These are phyloP conservation scores for Sprattus sprattus DNA, from an alignment of 2,113 vertebrate genomes.

Conservation along the genomic window DNA sequence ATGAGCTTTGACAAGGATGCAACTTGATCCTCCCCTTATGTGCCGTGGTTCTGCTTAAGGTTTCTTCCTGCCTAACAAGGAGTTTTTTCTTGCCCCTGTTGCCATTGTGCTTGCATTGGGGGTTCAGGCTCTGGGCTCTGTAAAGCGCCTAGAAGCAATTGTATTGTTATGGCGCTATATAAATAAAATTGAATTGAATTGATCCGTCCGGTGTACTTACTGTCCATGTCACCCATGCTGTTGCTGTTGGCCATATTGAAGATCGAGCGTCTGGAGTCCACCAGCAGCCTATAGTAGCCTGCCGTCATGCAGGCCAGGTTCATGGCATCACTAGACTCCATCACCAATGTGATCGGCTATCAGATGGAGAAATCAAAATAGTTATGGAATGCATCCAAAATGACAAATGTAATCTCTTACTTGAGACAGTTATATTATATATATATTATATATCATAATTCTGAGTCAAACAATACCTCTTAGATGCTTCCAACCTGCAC, in stretches of 20 bases:
- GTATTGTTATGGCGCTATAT: too few relatives aligned
- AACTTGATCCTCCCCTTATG: too few relatives aligned
- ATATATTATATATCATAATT: background rate
- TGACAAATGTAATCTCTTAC: too few relatives aligned
- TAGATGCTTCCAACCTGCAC: background rate
- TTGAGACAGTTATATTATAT: background rate
- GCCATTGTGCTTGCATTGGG: too few relatives aligned
- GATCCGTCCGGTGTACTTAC: slow-evolving; percentile 56
- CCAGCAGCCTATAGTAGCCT: slow-evolving; percentile 92
- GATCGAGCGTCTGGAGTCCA: slow-evolving; percentile 93
- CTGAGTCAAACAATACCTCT: background rate
- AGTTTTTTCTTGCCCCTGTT: too few relatives aligned
- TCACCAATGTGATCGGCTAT: slow-evolving; percentile 92
- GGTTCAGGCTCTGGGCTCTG: too few relatives aligned
- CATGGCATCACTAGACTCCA: slow-evolving; percentile 97
- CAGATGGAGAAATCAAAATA: slow-evolving; percentile 11
- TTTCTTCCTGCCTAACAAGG: too few relatives aligned
- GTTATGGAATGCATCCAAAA: too few relatives aligned
- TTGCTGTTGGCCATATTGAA: slow-evolving; percentile 93
- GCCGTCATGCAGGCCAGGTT: slow-evolving; percentile 95
- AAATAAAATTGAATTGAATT: too few relatives aligned
- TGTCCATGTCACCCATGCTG: slow-evolving; percentile 75
- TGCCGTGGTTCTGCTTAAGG: too few relatives aligned
- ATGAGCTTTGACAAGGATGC: background rate
- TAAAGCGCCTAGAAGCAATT: too few relatives aligned